phyloP scores from a whole-genome alignment of 2,888 invertebrate genomes.

The Cataglyphis cursor region DNA sequence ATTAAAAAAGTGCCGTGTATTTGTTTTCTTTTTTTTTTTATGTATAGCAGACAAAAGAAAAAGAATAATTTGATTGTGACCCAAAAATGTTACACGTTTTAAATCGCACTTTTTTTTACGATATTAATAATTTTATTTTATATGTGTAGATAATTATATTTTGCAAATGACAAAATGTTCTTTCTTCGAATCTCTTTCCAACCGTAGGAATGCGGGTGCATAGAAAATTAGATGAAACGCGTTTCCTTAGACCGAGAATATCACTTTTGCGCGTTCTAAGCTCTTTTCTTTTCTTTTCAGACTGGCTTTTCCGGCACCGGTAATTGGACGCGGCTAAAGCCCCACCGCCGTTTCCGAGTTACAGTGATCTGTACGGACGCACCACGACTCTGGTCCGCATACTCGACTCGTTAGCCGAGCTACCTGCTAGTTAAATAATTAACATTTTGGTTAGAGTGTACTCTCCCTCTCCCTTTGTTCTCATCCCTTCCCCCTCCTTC shows the following conservation, averaged over 20 bases:
- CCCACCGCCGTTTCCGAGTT: conserved; percentile 49
- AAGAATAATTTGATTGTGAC: background rate
- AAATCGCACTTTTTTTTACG: background rate
- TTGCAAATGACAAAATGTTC: background rate
- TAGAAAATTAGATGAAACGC: background rate
- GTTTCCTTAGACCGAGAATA: conserved; percentile 7
- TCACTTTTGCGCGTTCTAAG: conserved; percentile 18
- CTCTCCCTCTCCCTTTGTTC: conserved; percentile 64
- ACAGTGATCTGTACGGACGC: conserved; percentile 46
- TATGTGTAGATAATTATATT: background rate
- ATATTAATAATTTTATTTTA: background rate
- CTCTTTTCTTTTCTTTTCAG: conserved; percentile 19
- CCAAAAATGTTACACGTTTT: background rate
- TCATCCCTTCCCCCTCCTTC: background rate
- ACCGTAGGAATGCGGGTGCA: background rate
- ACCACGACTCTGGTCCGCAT: conserved; percentile 62
- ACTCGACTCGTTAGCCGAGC: conserved; percentile 81
- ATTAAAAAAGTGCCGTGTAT: conserved; percentile 31
- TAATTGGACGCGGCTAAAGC: conserved; percentile 69
- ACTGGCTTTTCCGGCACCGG: conserved; percentile 62
- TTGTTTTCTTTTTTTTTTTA: conserved; percentile 8
- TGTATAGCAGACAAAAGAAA: background rate
- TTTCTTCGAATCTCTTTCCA: background rate
- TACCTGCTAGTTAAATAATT: conserved; percentile 84
- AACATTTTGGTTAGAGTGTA: conserved; percentile 84